Evolutionary conservation across 2,797 vertebrate species (phyloP), one percentile per base, ranked within the genome.

Genomic region (Austrolebias charrua): DNA sequence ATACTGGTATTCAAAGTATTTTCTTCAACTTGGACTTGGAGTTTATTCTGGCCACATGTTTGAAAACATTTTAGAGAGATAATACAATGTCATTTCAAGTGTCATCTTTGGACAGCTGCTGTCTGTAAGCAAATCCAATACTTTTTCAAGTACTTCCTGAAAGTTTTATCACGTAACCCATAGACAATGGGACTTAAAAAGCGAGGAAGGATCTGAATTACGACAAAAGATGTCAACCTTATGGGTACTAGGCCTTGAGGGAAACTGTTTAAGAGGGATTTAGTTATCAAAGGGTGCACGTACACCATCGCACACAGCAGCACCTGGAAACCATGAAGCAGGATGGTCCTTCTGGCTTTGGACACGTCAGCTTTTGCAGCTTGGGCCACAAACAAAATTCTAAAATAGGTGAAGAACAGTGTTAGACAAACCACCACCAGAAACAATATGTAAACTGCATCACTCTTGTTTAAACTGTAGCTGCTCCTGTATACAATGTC

Each of bases 391-490:
- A 85, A 79, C 18, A 87, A 15, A 57, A 89, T 80, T 46, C n/a
- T 78, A 14, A 86, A 81, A 60, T 91, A 92, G 0, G 81, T 85
- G 54, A 82, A 90, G 14, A 90, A 53, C 1, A 92, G 61, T 31
- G 55, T 75, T 44, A 83, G 3, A 79, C 81, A 90, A 49, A 91
- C 87, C 16, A 69, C 11, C 1, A 73, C 67, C 60, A 90, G 60
- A 47, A 80, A 86, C 6, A 88, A 2, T 2, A 51, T 49, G 4
- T 86, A 52, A 2, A 64, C 67, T 7, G 50, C 49, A 35, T 84
- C 55, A 15, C 55, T 80, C 55, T 85, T 90, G 38, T 60, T 52
- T 14, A 19, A 7, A 33, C 82, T 65, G 54, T 57, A 61, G 6
- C 46, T 54, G 29, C 42, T 73, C 4, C 62, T 68, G 42, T 88